phyloP scores from a whole-genome alignment of 2,797 vertebrate genomes.

The Lagorchestes hirsutus region DNA sequence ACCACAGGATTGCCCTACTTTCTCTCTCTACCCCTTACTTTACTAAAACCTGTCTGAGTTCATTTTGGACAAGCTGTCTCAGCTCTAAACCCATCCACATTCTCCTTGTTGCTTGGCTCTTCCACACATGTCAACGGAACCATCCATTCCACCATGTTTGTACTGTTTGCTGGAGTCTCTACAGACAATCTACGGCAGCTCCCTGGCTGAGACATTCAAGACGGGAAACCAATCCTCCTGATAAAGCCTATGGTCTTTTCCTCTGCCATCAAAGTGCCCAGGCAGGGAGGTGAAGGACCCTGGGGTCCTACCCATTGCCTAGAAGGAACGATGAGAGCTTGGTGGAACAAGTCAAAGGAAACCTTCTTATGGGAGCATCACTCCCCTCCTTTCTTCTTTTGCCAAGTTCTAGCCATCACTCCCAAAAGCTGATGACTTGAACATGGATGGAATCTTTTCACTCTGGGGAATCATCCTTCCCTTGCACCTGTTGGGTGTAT shows the following conservation, averaged over 20 bases:
- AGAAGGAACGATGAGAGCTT: background rate
- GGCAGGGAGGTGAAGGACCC: too few relatives aligned
- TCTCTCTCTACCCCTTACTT: background rate
- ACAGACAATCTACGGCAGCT: too few relatives aligned
- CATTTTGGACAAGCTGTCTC: background rate
- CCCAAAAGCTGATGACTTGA: background rate
- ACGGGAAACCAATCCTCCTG: too few relatives aligned
- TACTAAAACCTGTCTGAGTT: background rate
- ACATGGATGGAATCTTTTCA: background rate
- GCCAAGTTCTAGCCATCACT: background rate
- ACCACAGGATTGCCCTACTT: slow-evolving; percentile 51
- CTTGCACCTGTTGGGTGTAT: background rate
- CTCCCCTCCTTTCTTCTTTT: background rate
- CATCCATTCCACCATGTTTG: too few relatives aligned
- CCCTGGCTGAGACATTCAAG: too few relatives aligned
- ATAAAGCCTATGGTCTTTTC: too few relatives aligned
- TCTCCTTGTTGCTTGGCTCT: too few relatives aligned
- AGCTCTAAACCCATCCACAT: too few relatives aligned
- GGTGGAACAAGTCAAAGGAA: background rate
- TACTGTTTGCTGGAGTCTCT: too few relatives aligned
- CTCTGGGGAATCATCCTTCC: background rate
- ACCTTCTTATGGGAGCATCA: background rate
- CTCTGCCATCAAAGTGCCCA: too few relatives aligned
- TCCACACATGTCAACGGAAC: too few relatives aligned
- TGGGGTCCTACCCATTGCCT: background rate